Percentiles rank a stretch among this genome's conserved stretches.
phyloP scores from a whole-genome alignment of 1,140 invertebrate species.

The Pissodes strobi region DNA sequence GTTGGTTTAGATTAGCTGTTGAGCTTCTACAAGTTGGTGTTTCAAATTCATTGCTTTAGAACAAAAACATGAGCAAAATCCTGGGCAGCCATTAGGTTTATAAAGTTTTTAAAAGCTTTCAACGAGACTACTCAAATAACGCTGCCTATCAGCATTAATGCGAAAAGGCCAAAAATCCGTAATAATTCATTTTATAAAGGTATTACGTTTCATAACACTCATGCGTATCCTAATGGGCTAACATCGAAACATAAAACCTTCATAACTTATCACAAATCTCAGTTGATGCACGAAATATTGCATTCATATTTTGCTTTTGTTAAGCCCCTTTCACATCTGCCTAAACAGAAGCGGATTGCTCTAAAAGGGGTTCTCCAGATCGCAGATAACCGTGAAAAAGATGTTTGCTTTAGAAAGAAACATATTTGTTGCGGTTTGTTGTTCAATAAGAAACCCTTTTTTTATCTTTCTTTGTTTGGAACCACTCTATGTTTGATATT shows the following conservation, averaged over 20 bases:
- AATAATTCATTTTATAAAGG: no score
- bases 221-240: neutral
- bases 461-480: neutral
- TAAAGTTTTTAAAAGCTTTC: no score
- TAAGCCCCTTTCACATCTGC: conserved; percentile 25
- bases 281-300: conserved; percentile 26
- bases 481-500: no score
- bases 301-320: conserved; percentile 29
- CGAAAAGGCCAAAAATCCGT: no score
- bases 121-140: no score
- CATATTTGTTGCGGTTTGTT: conserved; percentile 4
- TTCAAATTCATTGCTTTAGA: no score
- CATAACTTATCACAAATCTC: conserved; percentile 22
- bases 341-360: conserved; percentile 10
- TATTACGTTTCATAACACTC: no score
- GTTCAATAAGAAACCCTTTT: neutral
- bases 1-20: no score
- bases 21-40: no score
- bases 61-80: no score
- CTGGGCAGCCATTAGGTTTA: no score
- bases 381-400: conserved; percentile 39
- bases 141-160: no score
- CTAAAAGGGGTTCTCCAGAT: conserved; percentile 37
- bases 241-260: conserved; percentile 16
- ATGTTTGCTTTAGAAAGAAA: conserved; percentile 21